These are phyloP conservation scores for Listronotus bonariensis DNA, from an alignment of 1,140 invertebrate species.

Conservation along the genomic window DNA sequence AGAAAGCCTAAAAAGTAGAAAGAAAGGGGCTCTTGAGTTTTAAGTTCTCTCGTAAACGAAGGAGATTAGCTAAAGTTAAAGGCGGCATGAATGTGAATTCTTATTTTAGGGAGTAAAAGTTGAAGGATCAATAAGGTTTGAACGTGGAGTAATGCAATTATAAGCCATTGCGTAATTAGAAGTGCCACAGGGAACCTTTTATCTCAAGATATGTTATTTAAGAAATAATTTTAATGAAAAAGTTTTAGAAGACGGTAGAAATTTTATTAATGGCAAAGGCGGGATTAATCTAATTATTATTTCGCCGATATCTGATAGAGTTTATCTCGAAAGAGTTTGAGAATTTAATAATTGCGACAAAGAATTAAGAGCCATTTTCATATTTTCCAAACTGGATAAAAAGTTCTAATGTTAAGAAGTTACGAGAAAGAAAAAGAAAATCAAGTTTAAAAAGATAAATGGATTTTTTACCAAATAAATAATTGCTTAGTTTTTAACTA, in stretches of 20 bases:
- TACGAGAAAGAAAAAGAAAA: no score
- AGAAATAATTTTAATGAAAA: conserved; percentile 48
- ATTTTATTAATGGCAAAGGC: conserved; percentile 42
- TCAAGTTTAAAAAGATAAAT: no score
- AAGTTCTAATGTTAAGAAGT: no score
- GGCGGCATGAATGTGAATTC: conserved; percentile 43
- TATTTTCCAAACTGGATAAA: conserved; percentile 1
- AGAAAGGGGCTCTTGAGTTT: conserved; percentile 34
- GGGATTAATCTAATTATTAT: conserved; percentile 43
- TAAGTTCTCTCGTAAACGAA: conserved; percentile 44
- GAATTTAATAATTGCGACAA: conserved; percentile 20
- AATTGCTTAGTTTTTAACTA: no score
- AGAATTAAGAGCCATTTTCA: neutral
- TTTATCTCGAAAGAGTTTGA: conserved; percentile 23
- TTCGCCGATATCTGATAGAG: conserved; percentile 27
- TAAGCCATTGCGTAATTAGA: conserved; percentile 49
- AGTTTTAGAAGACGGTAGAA: conserved; percentile 36
- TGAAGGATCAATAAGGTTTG: conserved; percentile 46
- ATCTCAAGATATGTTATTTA: conserved; percentile 47
- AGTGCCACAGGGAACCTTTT: conserved; percentile 40
- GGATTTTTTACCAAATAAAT: no score
- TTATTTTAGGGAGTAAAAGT: conserved; percentile 47
- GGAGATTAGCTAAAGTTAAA: conserved; percentile 46
- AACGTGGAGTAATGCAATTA: conserved; percentile 48
- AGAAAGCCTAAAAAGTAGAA: conserved; percentile 33